Percentiles rank a stretch among this genome's conserved stretches.
Conservation (phyloP, 2,797 vertebrate species). For the Melopsittacus undulatus region DNA sequence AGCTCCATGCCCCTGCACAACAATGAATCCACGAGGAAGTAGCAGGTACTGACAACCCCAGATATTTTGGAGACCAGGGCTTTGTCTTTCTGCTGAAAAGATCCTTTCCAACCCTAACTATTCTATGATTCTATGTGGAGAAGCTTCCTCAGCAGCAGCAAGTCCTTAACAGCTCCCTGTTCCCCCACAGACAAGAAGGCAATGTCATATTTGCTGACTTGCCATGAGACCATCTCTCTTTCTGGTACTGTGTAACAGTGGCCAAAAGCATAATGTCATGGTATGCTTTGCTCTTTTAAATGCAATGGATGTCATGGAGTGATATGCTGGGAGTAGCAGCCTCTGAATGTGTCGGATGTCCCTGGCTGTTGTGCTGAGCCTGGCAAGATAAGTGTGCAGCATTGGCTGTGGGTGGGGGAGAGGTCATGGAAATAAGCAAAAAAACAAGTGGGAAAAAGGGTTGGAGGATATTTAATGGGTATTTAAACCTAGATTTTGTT, state of each 20-base stretch:
- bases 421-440: neutral
- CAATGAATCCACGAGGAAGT: neutral
- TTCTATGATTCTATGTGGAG: neutral
- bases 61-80: neutral
- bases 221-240: neutral
- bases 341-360: neutral
- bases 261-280: neutral
- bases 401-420: neutral
- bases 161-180: neutral
- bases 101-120: no score
- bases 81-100: neutral
- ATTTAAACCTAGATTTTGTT: conserved; percentile 3
- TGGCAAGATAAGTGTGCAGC: neutral
- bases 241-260: neutral
- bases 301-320: neutral
- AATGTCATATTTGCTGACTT: neutral
- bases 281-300: neutral
- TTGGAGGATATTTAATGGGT: neutral
- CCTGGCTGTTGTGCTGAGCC: neutral
- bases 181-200: neutral
- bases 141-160: neutral
- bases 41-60: neutral
- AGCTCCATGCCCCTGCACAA: neutral
- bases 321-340: neutral
- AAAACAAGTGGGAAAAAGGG: neutral